phyloP scores from a whole-genome alignment of 2,797 vertebrate species.

The Pempheris klunzingeri region DNA sequence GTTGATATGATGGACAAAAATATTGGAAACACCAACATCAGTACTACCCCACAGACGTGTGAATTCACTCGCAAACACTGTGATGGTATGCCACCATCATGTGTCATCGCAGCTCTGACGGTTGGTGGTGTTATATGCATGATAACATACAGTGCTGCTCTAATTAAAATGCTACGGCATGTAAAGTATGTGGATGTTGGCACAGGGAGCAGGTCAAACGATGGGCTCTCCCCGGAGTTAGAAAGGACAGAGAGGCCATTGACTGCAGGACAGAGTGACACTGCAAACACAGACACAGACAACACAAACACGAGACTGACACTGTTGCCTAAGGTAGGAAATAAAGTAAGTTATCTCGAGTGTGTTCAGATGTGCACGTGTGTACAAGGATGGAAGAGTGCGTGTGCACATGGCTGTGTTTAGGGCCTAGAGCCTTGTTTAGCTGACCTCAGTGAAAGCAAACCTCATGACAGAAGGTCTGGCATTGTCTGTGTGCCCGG shows the following conservation, averaged over 20 bases:
- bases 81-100: background rate
- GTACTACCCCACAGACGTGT: background rate
- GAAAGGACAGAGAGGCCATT: slow-evolving; percentile 52
- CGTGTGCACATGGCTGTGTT: slow-evolving; percentile 73
- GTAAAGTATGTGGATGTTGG: slow-evolving; percentile 21
- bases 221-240: slow-evolving; percentile 13
- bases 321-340: slow-evolving; percentile 50
- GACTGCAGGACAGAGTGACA: slow-evolving; percentile 53
- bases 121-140: background rate
- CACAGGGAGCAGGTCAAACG: slow-evolving; percentile 17
- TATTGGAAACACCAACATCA: background rate
- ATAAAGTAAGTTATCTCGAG: slow-evolving; percentile 61
- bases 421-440: slow-evolving; percentile 80
- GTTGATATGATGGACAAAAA: background rate
- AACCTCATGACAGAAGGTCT: slow-evolving; percentile 87
- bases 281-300: slow-evolving; percentile 70
- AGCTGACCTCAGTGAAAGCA: slow-evolving; percentile 87
- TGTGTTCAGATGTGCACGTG: slow-evolving; percentile 64
- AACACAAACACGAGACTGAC: slow-evolving; percentile 70
- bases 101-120: slow-evolving; percentile 4
- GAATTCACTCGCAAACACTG: background rate
- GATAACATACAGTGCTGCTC: slow-evolving; percentile 36
- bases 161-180: slow-evolving; percentile 25
- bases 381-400: slow-evolving; percentile 50
- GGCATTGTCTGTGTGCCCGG: slow-evolving; percentile 89